Evolutionary conservation across 2,113 vertebrate genomes (phyloP), one percentile per base, ranked within the genome.

Genomic region (Rhadina sibilatrix): DNA sequence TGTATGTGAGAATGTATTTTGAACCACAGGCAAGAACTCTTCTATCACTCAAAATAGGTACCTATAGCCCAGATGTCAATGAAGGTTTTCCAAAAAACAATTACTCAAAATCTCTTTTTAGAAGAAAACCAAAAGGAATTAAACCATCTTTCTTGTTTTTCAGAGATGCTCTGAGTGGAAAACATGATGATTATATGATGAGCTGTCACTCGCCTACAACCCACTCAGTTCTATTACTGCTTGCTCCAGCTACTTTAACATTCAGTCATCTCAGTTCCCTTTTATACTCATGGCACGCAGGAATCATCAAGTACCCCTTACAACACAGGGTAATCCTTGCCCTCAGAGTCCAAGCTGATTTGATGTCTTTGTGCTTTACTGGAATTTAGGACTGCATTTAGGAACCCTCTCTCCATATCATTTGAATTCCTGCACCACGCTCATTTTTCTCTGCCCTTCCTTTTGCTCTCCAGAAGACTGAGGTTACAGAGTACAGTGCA

Each of bases 191-290:
- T 93, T 90, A 64, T 17, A 87, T 5, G 92, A 96, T 97, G 97
- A 96, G 96, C 77, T 96, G 96, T 97, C 88, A 5, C 89, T 93
- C 16, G 31, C 92, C 42, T 93, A 33, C 96, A 94, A 50, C 97
- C 97, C 93, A 96, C 97, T 96, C 95, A 70, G 65, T 96, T 95
- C 93, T 96, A 96, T 97, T 97, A 95, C 93, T 96, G 94, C 89
- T 93, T 96, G 69, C 85, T 92, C 92, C 91, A 94, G 92, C 91
- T 96, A 77, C 94, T 96, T 87, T 84, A 91, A 61, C 87, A 85
- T 87, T 84, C 89, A 96, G 80, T 33, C 66, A 84, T 68, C 70
- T 89, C 80, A 30, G 63, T 80, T 95, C 65, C 74, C 60, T 85
- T 90, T 87, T 90, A 44, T 83, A 76, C 57, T 83, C 64, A 31